A percentile compares a stretch with the other conserved stretches of the same genome.
phyloP scores from a whole-genome alignment of 2,113 vertebrate species.

The Pluvialis apricaria region DNA sequence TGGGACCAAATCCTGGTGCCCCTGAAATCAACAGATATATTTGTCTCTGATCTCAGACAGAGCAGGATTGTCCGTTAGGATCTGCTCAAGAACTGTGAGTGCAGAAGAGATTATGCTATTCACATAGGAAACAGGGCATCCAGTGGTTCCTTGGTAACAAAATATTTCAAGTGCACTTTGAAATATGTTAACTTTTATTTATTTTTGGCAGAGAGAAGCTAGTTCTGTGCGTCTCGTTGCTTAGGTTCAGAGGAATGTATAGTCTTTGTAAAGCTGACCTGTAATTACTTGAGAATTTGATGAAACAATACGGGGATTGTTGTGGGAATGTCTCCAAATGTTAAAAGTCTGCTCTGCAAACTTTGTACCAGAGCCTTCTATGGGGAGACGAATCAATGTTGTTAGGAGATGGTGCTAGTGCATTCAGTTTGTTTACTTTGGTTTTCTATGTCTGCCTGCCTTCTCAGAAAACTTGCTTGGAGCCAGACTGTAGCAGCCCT shows the following conservation, averaged over 20 bases:
- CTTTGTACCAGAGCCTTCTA: conserved; percentile 77
- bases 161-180: conserved; percentile 39
- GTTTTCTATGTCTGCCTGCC: conserved; percentile 90
- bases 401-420: conserved; percentile 88
- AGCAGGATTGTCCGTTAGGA: background rate
- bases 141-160: conserved; percentile 39
- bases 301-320: conserved; percentile 60
- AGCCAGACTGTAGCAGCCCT: conserved; percentile 93
- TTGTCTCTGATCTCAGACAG: background rate
- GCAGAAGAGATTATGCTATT: background rate
- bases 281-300: conserved; percentile 67
- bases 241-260: conserved; percentile 21
- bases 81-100: background rate
- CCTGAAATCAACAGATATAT: background rate
- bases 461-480: conserved; percentile 89
- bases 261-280: conserved; percentile 56
- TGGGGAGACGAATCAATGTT: conserved; percentile 91
- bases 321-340: conserved; percentile 70
- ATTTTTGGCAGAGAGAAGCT: background rate
- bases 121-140: background rate
- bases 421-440: conserved; percentile 97
- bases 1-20: background rate
- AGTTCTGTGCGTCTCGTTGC: background rate
- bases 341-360: conserved; percentile 75
- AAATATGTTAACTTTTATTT: conserved; percentile 45